These are phyloP conservation scores for Varanus salvator DNA, from an alignment of 2,113 vertebrate species.

Conservation along the genomic window DNA sequence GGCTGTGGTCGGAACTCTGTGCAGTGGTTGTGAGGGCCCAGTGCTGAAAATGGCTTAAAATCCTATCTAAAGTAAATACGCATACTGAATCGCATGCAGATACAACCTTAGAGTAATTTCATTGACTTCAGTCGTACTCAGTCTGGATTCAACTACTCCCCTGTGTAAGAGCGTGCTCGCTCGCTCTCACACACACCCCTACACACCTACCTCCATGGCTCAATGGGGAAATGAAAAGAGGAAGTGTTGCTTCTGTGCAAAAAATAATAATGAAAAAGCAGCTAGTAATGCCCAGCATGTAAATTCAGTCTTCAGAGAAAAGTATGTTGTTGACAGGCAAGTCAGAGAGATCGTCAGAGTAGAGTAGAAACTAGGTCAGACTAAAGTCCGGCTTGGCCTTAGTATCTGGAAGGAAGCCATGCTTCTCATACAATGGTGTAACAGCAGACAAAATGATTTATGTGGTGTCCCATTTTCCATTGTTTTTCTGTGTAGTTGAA, in stretches of 20 bases:
- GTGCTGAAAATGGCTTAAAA: no score
- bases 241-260: conserved; percentile 38
- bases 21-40: no score
- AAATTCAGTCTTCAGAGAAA: background rate
- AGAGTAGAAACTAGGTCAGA: conserved; percentile 8
- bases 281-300: background rate
- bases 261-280: no score
- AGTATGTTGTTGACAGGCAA: background rate
- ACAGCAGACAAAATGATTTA: background rate
- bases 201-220: no score
- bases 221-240: conserved; percentile 54
- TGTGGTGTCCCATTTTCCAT: background rate
- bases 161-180: no score
- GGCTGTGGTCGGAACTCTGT: no score
- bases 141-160: no score
- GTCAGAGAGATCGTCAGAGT: background rate
- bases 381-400: background rate
- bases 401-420: background rate
- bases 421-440: background rate
- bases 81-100: no score
- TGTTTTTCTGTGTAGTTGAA: background rate
- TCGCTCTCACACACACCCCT: no score
- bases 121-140: no score
- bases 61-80: no score
- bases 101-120: no score